Evolutionary conservation across 2,888 invertebrate genomes (phyloP), one percentile per base, ranked within the genome.

Genomic region (Brenthis daphne): DNA sequence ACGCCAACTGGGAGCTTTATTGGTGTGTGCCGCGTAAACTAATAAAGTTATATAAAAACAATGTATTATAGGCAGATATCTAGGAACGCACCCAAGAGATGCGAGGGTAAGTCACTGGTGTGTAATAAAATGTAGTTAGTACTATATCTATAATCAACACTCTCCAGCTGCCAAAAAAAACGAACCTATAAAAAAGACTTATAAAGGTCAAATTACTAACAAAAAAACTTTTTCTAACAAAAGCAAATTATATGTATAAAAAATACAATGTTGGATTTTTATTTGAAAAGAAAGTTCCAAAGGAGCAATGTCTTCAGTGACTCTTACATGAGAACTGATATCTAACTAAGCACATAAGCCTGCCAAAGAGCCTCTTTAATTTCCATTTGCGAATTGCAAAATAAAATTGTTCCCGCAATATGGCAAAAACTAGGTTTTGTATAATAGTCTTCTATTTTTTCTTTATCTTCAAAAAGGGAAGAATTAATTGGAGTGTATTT

Each of bases 321-420:
- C 65, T 71, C 63, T 51, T 61, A 60, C 53, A 69, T 67, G 58
- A 51, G 66, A 60, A 71, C 66, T 61, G 67, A 69, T 71, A 71
- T 67, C 64, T 67, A 72, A 69, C 67, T 67, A 67, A 72, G 69
- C 55, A 67, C 71, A 67, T 72, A 69, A 67, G 61, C 43, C 67
- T 64, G 54, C 56, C 14, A 70, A 58, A 56, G 56, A 65, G 63
- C 33, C 29, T 65, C 56, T 67, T 72, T 70, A 70, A 69, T 72
- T 72, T 72, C 63, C 70, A 72, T 68, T 72, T 53, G 65, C 14
- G 65, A 71, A 66, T 68, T 68, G 63, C 56, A 58, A 70, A 65
- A 67, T 70, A 70, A 68, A 70, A 68, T 60, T 33, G 56, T 64
- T 8, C 58, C 64, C 2, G 57, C 33, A 58, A 57, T 68, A 56